These are phyloP conservation scores for Helicoverpa armigera DNA, from an alignment of 1,140 invertebrate genomes.

Conservation along the genomic window DNA sequence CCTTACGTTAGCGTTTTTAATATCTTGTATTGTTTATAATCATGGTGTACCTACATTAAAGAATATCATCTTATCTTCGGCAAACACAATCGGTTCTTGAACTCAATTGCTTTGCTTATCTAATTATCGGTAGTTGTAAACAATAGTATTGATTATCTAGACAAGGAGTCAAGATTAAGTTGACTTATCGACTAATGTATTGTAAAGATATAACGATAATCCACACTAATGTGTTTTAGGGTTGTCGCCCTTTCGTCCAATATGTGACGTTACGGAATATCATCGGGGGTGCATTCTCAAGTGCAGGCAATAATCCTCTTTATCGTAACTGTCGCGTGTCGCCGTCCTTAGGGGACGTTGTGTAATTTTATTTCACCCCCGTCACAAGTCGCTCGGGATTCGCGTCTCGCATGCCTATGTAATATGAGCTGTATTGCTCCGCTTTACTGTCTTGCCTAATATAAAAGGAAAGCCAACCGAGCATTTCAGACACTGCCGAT, in stretches of 20 bases:
- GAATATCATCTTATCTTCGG: background rate
- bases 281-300: conserved; percentile 77
- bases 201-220: conserved; percentile 82
- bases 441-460: conserved; percentile 37
- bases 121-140: conserved; percentile 20
- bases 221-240: conserved; percentile 69
- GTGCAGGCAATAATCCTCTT: conserved; percentile 80
- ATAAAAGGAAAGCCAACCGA: conserved; percentile 33
- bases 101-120: conserved; percentile 21
- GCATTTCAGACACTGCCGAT: background rate
- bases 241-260: conserved; percentile 71
- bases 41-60: no score
- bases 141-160: conserved; percentile 37
- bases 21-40: no score
- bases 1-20: no score
- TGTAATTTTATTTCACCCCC: conserved; percentile 72
- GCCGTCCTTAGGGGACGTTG: conserved; percentile 58
- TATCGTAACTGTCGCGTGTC: conserved; percentile 71
- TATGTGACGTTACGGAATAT: conserved; percentile 63
- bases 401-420: conserved; percentile 53
- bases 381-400: conserved; percentile 57
- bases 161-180: conserved; percentile 78
- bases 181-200: conserved; percentile 76
- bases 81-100: conserved; percentile 10
- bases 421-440: conserved; percentile 55